Evolutionary conservation across 1,140 invertebrate species (phyloP).

Genomic region (Aleiodes sp.): DNA sequence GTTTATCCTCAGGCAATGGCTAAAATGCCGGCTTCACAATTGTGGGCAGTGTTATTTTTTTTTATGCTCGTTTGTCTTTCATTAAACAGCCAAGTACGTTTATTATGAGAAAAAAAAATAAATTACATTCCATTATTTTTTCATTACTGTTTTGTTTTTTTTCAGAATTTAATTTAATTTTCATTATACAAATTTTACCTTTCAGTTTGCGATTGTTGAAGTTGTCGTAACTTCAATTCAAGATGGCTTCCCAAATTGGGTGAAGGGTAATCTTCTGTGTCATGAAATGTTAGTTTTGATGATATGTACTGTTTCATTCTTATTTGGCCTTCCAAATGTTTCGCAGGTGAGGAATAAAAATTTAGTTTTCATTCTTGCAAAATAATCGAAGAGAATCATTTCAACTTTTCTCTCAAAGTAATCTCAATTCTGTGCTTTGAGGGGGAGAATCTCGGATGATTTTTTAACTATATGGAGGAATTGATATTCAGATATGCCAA

Average conservation of each 20-base stretch:
- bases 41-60: conserved; percentile 91
- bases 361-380: no score
- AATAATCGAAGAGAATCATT: no score
- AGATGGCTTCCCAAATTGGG: conserved; percentile 88
- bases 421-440: no score
- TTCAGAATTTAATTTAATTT: conserved; percentile 22
- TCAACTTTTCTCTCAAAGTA: no score
- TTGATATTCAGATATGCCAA: no score
- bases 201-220: conserved; percentile 88
- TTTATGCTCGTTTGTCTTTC: conserved; percentile 90
- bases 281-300: conserved; percentile 87
- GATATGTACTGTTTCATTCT: conserved; percentile 83
- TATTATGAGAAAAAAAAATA: conserved; percentile 21
- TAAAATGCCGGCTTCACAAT: conserved; percentile 85
- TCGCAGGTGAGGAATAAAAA: conserved; percentile 71
- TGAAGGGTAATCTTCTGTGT: conserved; percentile 81
- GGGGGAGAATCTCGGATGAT: no score
- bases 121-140: neutral
- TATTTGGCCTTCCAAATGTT: conserved; percentile 86
- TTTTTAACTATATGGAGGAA: no score
- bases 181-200: conserved; percentile 45
- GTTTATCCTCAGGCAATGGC: conserved; percentile 90
- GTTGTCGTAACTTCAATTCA: conserved; percentile 92
- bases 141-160: no score
- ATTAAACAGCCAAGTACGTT: conserved; percentile 86